Conservation (phyloP, 2,113 vertebrate species). For the Scartelaos histophorus region DNA sequence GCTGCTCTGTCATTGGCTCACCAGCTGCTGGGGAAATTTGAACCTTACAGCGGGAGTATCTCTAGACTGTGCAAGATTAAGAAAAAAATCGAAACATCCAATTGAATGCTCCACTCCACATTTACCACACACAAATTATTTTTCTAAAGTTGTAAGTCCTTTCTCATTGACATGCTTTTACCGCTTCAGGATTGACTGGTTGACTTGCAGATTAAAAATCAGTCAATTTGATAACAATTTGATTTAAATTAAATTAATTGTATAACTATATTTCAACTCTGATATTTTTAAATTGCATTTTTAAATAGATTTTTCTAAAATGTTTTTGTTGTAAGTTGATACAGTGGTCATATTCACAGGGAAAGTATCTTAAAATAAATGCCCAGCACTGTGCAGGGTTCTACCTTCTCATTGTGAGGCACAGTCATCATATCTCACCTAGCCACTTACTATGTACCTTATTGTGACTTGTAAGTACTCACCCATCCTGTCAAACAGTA, state of each 20-base stretch:
- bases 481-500: conserved; percentile 37
- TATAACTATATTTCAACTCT: too few relatives aligned
- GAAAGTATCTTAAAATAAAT: conserved; percentile 8
- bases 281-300: neutral
- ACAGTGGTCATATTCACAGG: neutral
- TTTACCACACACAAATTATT: too few relatives aligned
- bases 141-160: neutral
- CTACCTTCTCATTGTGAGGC: neutral
- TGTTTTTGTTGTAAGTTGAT: neutral
- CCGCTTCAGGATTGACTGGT: neutral
- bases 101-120: too few relatives aligned
- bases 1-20: too few relatives aligned
- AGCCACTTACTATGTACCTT: neutral
- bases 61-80: too few relatives aligned
- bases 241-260: too few relatives aligned
- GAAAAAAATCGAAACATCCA: too few relatives aligned
- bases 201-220: neutral
- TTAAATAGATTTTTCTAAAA: neutral
- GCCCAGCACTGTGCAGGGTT: neutral
- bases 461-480: conserved; percentile 14
- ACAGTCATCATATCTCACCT: neutral
- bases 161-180: neutral
- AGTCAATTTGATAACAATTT: neutral
- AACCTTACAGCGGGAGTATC: too few relatives aligned
- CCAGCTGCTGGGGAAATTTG: too few relatives aligned